These are phyloP conservation scores for Portevinia maculata DNA, from an alignment of 2,888 invertebrate genomes.

Conservation along the genomic window DNA sequence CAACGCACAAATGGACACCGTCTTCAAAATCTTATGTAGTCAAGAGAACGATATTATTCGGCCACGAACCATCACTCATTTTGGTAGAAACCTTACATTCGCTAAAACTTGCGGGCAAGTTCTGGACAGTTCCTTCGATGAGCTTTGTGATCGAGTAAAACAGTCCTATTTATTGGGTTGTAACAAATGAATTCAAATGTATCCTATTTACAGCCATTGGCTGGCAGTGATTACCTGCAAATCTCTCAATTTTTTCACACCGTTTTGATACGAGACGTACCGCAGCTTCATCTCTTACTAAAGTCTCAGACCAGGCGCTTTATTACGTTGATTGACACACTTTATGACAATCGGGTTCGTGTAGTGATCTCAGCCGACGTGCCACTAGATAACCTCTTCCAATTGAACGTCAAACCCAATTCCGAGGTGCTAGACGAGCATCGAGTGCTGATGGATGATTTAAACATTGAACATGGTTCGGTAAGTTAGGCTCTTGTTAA, in stretches of 20 bases:
- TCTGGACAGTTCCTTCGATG: constrained; percentile 93
- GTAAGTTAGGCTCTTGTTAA: constrained; percentile 82
- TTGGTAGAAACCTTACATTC: constrained; percentile 94
- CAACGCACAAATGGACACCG: constrained; percentile 86
- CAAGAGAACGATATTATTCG: constrained; percentile 95
- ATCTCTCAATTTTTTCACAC: constrained; percentile 97
- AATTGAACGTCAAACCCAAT: constrained; percentile 77
- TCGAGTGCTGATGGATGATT: constrained; percentile 96
- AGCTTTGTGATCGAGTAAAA: constrained; percentile 95
- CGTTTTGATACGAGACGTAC: constrained; percentile 94
- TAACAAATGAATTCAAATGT: neutral
- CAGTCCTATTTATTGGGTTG: neutral
- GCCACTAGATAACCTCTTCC: constrained; percentile 90
- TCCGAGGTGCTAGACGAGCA: constrained; percentile 88
- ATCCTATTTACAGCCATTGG: constrained; percentile 88
- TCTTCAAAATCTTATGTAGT: constrained; percentile 94
- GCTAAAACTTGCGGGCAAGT: constrained; percentile 96
- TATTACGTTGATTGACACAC: constrained; percentile 97
- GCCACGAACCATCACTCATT: constrained; percentile 92
- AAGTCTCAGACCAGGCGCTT: constrained; percentile 96
- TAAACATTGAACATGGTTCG: constrained; percentile 91
- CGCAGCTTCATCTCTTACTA: constrained; percentile 89
- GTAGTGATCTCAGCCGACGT: constrained; percentile 93
- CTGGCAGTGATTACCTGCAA: constrained; percentile 97
- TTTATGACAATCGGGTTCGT: constrained; percentile 96